Percentiles rank a stretch among this genome's conserved stretches.
phyloP scores from a whole-genome alignment of 2,113 vertebrate genomes.

The Austrofundulus limnaeus region DNA sequence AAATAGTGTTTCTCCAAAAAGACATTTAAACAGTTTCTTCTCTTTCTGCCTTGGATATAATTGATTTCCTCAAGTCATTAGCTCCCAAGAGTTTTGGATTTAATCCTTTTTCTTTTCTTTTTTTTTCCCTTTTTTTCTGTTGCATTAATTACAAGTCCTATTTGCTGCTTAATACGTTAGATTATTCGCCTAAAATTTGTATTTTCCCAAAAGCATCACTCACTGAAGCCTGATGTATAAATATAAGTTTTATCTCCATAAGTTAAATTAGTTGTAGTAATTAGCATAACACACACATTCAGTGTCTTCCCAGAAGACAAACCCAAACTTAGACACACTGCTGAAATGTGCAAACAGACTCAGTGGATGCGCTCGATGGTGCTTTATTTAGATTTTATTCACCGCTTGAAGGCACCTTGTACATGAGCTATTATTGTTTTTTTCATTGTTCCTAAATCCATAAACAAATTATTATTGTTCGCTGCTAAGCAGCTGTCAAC shows the following conservation, averaged over 20 bases:
- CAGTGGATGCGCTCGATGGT: constrained; percentile 5
- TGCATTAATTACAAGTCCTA: constrained; percentile 44
- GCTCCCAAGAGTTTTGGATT: constrained; percentile 24
- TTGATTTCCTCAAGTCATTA: constrained; percentile 67
- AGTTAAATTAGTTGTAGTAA: constrained; percentile 39
- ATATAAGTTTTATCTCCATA: constrained; percentile 36
- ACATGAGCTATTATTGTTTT: background rate
- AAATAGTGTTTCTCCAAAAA: constrained; percentile 49
- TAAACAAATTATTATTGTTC: constrained; percentile 7
- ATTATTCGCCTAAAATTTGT: constrained; percentile 44
- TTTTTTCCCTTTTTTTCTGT: no score
- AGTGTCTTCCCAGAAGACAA: constrained; percentile 40
- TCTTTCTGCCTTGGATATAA: constrained; percentile 44
- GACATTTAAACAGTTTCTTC: constrained; percentile 11
- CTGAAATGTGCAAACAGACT: constrained; percentile 19
- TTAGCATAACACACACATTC: constrained; percentile 32
- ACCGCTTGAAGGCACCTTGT: constrained; percentile 8
- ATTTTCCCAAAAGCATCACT: constrained; percentile 33
- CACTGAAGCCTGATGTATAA: constrained; percentile 25
- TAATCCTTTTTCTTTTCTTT: no score
- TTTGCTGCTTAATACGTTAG: constrained; percentile 48
- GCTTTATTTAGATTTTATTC: constrained; percentile 17
- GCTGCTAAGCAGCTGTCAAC: constrained; percentile 1
- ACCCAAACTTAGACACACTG: constrained; percentile 26
- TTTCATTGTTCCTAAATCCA: constrained; percentile 8